These are phyloP conservation scores for Stomatorhinus walkeri DNA, from an alignment of 2,797 vertebrate genomes.

Conservation along the genomic window DNA sequence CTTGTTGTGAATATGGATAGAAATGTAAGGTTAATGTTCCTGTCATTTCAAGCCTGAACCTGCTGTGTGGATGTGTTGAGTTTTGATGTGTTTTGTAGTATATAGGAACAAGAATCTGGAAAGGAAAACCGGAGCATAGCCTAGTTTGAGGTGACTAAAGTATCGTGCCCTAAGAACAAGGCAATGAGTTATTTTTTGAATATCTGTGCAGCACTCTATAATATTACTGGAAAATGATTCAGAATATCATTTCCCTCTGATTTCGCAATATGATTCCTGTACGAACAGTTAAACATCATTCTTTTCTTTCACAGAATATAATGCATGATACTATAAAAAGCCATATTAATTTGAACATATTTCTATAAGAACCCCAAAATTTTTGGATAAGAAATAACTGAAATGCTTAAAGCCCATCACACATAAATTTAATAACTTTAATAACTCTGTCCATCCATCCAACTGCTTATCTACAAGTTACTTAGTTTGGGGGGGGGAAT, in stretches of 20 bases:
- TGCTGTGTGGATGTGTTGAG: background rate
- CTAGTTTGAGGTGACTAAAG: background rate
- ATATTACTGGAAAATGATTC: background rate
- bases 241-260: background rate
- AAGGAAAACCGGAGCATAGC: background rate
- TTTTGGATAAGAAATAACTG: background rate
- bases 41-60: slow-evolving; percentile 24
- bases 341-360: background rate
- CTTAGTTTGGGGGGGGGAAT: background rate
- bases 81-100: background rate
- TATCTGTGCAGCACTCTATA: background rate
- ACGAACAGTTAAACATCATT: background rate
- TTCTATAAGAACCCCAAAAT: background rate
- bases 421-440: background rate
- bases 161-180: background rate
- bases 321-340: background rate
- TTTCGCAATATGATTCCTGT: background rate
- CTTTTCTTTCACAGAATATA: background rate
- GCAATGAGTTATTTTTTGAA: background rate
- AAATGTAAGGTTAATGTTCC: slow-evolving; percentile 45
- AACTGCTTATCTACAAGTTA: background rate
- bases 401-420: background rate
- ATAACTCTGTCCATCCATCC: background rate
- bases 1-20: slow-evolving; percentile 44
- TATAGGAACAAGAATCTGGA: background rate